These are phyloP conservation scores for Choloepus hoffmanni DNA, from an alignment of 2,113 vertebrate species.

Conservation along the genomic window DNA sequence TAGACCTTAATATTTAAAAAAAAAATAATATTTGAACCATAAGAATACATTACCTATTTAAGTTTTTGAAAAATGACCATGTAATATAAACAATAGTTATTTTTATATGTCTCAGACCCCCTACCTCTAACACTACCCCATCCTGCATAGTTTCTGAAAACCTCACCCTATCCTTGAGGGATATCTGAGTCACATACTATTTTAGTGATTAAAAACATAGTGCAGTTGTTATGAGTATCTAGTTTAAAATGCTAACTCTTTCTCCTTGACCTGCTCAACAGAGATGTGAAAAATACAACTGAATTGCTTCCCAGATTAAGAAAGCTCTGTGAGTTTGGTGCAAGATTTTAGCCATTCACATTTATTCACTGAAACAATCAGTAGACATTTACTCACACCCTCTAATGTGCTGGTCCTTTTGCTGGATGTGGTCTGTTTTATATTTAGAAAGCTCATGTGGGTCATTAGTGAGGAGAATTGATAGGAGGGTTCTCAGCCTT, in stretches of 20 bases:
- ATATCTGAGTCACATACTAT: neutral
- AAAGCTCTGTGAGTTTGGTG: neutral
- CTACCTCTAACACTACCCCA: neutral
- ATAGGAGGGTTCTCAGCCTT: neutral
- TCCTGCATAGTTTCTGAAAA: neutral
- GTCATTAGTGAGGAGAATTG: neutral
- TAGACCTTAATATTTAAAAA: neutral
- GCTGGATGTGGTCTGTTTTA: neutral
- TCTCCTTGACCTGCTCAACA: neutral
- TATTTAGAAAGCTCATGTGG: neutral
- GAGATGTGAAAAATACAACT: conserved; percentile 10
- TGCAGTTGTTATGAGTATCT: neutral
- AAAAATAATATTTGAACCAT: neutral
- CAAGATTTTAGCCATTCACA: neutral
- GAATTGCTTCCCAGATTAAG: neutral
- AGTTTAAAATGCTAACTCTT: conserved; percentile 7
- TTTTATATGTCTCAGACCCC: neutral
- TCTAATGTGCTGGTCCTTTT: neutral
- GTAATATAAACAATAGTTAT: neutral
- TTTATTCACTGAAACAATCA: neutral
- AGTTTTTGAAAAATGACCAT: neutral
- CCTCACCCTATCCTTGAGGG: neutral
- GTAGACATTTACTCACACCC: neutral
- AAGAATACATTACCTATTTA: neutral
- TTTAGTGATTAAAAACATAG: neutral